phyloP scores from a whole-genome alignment of 2,888 invertebrate genomes.

The Tyria jacobaeae region DNA sequence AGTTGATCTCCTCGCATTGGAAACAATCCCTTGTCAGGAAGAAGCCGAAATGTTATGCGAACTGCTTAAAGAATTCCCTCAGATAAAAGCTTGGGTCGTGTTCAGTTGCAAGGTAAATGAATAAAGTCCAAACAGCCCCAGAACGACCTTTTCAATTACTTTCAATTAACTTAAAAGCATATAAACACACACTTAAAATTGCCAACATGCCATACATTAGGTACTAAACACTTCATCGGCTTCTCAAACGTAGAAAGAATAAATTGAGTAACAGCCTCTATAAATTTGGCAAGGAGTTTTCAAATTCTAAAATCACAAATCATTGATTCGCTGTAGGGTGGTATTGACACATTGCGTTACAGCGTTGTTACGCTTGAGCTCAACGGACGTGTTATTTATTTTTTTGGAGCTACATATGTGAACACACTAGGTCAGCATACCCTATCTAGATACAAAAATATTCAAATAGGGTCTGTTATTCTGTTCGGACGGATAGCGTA shows the following conservation, averaged over 20 bases:
- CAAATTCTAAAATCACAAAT: conserved; percentile 40
- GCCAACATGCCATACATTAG: conserved; percentile 20
- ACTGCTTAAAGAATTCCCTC: conserved; percentile 92
- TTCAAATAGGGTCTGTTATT: conserved; percentile 41
- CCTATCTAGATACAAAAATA: conserved; percentile 31
- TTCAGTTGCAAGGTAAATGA: conserved; percentile 93
- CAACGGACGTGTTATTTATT: conserved; percentile 35
- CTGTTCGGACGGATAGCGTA: conserved; percentile 18
- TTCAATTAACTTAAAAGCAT: conserved; percentile 24
- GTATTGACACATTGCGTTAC: conserved; percentile 37
- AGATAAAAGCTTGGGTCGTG: conserved; percentile 93
- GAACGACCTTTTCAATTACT: conserved; percentile 8
- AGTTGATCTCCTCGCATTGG: conserved; percentile 94
- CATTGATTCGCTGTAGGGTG: conserved; percentile 30
- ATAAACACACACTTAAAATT: conserved; percentile 27
- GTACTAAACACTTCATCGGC: conserved; percentile 21
- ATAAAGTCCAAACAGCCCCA: not conserved
- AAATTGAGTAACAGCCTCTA: conserved; percentile 31
- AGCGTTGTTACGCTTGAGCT: conserved; percentile 12
- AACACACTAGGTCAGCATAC: conserved; percentile 24
- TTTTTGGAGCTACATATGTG: conserved; percentile 32
- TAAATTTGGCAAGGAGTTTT: conserved; percentile 40
- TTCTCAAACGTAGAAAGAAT: conserved; percentile 31
- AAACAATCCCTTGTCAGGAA: conserved; percentile 95
- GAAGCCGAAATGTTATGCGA: conserved; percentile 95